A percentile compares a stretch with the other conserved stretches of the same genome.
phyloP scores from a whole-genome alignment of 2,797 vertebrate species.

The Peromyscus eremicus region DNA sequence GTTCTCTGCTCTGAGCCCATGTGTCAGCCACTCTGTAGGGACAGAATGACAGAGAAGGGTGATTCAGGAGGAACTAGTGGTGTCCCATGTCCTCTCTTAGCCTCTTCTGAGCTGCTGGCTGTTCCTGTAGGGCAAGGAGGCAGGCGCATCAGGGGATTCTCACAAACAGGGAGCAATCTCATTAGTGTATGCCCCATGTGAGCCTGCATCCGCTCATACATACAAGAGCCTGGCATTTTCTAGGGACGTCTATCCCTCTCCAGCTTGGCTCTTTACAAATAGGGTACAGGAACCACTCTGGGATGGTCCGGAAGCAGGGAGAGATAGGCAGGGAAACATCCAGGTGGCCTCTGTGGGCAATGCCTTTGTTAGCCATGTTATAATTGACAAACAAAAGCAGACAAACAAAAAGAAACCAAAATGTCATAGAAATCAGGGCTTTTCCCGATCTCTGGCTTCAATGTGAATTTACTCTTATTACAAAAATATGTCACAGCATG shows the following conservation, averaged over 20 bases:
- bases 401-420: neutral
- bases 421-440: neutral
- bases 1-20: neutral
- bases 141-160: neutral
- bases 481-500: neutral
- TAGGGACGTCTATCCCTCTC: neutral
- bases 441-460: conserved; percentile 43
- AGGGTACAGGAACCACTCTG: accelerated
- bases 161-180: neutral
- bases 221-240: accelerated
- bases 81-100: accelerated
- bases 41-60: accelerated
- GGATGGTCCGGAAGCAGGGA: too few species aligned
- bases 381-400: neutral
- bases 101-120: neutral
- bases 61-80: neutral
- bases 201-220: accelerated
- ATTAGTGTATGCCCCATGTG: accelerated
- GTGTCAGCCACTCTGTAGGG: neutral
- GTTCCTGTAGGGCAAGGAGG: neutral
- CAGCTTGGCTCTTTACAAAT: neutral
- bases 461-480: neutral
- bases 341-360: neutral
- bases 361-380: accelerated
- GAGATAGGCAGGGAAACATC: neutral